Base-by-base conservation (phyloP, 2,797 vertebrate species). In the Ficedula albicollis region DNA sequence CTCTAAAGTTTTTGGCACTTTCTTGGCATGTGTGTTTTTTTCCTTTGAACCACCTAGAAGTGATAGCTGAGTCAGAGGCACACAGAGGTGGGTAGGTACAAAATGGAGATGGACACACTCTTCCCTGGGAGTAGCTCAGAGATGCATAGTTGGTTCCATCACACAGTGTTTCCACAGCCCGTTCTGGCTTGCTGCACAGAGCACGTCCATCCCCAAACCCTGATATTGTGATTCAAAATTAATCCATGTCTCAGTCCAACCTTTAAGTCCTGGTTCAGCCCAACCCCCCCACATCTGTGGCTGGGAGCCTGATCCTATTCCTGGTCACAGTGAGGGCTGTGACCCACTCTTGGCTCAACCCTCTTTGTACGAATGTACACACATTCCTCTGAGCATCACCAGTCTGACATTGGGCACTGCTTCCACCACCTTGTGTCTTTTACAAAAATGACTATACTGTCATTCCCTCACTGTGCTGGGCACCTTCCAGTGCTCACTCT, bases 141-240 rank as follows among this genome's bases (percentile, higher is more conserved):
- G 67, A 4, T 51, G 32, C 55, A 30, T 44, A 16, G 34, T 6
- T 68, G 48, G 17, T 51, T 46, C 36, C 62, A 46, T 52, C 73
- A 63, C 16, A 29, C 41, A 56, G 36, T 38, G 0, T 81, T 87
- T 79, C 32, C 58, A 34, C 32, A 56, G 59, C 60, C 51, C 0
- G 0, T 75, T 84, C 34, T 72, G 73, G 52, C 2, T 27, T 0
- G 0, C 8, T 58, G n/a, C 62, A 58, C 27, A 15, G 30, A 55
- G 23, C 0, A 1, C 1, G 2, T 32, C 34, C n/a, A 15, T 39
- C 26, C 16, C 27, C 5, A 3, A 82, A 64, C 15, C 44, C 56
- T 55, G 63, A 22, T 54, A 70, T 20, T 43, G 27, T 18, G 26
- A 68, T 76, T 60, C 41, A 70, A 78, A 90, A 64, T 19, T 41